Conservation (phyloP, 1,140 invertebrate genomes). For the Drosophila kanapiae region DNA sequence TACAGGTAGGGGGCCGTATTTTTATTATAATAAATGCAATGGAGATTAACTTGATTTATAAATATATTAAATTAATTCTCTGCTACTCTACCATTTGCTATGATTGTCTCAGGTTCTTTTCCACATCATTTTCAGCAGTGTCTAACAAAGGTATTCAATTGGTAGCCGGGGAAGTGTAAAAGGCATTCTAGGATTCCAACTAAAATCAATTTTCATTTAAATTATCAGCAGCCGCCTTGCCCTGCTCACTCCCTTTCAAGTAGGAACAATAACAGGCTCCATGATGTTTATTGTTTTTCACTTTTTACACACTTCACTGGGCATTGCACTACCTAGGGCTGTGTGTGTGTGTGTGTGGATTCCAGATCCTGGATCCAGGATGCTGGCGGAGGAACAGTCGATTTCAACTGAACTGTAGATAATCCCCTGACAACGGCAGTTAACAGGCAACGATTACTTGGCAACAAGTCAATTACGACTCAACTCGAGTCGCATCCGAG, state of each 20-base stretch:
- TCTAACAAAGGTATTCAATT: conserved; percentile 53
- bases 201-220: conserved; percentile 29
- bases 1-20: too few relatives aligned
- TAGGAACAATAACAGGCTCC: conserved; percentile 19
- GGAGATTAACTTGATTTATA: too few relatives aligned
- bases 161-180: neutral
- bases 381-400: conserved; percentile 43
- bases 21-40: too few relatives aligned
- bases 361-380: conserved; percentile 9
- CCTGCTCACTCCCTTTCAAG: neutral
- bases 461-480: conserved; percentile 81
- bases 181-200: conserved; percentile 15
- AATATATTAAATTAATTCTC: neutral
- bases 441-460: conserved; percentile 83
- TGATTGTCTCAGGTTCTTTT: neutral
- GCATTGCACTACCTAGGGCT: conserved; percentile 16
- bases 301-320: conserved; percentile 72
- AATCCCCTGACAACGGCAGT: conserved; percentile 83
- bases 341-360: conserved; percentile 12
- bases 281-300: conserved; percentile 82
- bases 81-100: neutral
- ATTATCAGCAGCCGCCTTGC: conserved; percentile 12
- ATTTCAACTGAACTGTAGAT: conserved; percentile 81
- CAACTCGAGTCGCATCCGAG: conserved; percentile 22
- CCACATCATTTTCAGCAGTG: neutral